A percentile compares a stretch with the other conserved stretches of the same genome.
Conservation (phyloP, 2,888 invertebrate species). For the Drosophila macrospina region DNA sequence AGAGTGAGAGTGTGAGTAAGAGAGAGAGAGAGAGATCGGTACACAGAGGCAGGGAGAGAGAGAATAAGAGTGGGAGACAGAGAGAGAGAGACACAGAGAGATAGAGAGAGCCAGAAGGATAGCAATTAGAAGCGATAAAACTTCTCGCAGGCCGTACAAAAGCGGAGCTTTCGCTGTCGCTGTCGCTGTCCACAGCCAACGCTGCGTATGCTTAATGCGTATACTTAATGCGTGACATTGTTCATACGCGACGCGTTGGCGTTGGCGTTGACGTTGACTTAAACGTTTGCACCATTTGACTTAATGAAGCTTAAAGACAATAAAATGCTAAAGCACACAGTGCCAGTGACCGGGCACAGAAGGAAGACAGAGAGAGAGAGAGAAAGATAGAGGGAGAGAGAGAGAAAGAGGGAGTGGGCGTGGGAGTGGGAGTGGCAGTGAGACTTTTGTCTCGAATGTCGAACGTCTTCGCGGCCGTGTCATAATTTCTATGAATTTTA, state of each 20-base stretch:
- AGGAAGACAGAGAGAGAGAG: too few species aligned
- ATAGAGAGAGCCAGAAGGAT: too few species aligned
- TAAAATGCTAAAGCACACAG: constrained; percentile 76
- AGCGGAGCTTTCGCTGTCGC: background rate
- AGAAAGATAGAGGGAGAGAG: background rate
- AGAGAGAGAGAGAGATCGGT: too few species aligned
- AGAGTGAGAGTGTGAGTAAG: too few species aligned
- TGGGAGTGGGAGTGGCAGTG: background rate
- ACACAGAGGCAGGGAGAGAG: too few species aligned
- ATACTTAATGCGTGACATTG: constrained; percentile 51
- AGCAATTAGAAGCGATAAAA: background rate
- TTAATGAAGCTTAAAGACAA: constrained; percentile 80
- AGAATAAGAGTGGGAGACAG: too few species aligned
- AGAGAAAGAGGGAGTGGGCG: background rate
- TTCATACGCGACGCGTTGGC: constrained; percentile 44
- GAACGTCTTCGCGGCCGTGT: constrained; percentile 63
- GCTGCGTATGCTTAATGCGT: constrained; percentile 44
- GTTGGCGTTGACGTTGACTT: constrained; percentile 36
- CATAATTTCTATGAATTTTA: constrained; percentile 78
- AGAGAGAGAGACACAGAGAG: too few species aligned
- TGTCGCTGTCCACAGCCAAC: constrained; percentile 8
- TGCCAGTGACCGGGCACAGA: constrained; percentile 27
- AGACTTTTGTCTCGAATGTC: constrained; percentile 58
- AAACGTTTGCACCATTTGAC: constrained; percentile 75
- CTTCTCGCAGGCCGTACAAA: background rate